A percentile compares a stretch with the other conserved stretches of the same genome.
Evolutionary conservation across 2,888 invertebrate genomes (phyloP).

Genomic region (Erynnis tages): DNA sequence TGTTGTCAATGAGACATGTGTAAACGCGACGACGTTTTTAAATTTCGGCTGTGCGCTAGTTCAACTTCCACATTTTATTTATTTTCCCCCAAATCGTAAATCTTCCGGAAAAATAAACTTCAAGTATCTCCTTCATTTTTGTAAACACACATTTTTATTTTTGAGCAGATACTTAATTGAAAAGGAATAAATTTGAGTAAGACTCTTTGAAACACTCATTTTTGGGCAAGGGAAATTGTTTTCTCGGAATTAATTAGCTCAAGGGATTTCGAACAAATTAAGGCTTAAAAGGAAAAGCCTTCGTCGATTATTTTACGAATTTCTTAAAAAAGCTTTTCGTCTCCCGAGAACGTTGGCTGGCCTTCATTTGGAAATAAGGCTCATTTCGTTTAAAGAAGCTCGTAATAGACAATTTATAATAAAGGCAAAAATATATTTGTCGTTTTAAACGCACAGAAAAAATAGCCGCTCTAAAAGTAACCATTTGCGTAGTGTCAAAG

Average conservation of each 20-base stretch:
- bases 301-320: constrained; percentile 8
- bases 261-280: constrained; percentile 17
- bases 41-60: background rate
- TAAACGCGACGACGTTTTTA: background rate
- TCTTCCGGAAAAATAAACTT: constrained; percentile 5
- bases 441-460: no score
- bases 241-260: constrained; percentile 13
- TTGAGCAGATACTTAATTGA: constrained; percentile 6
- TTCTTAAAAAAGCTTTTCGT: background rate
- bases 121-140: background rate
- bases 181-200: constrained; percentile 13
- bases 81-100: background rate
- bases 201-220: constrained; percentile 10
- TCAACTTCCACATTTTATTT: constrained; percentile 3
- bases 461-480: no score
- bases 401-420: background rate
- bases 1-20: background rate
- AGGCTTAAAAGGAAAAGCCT: constrained; percentile 16
- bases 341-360: background rate
- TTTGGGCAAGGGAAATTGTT: constrained; percentile 17
- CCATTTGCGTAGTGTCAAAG: background rate
- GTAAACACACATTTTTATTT: constrained; percentile 5
- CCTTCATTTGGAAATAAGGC: background rate
- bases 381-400: background rate
- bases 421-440: background rate